Evolutionary conservation across 2,888 invertebrate species (phyloP), one percentile per base, ranked within the genome.

Genomic region (Torymus aiolomorphi): DNA sequence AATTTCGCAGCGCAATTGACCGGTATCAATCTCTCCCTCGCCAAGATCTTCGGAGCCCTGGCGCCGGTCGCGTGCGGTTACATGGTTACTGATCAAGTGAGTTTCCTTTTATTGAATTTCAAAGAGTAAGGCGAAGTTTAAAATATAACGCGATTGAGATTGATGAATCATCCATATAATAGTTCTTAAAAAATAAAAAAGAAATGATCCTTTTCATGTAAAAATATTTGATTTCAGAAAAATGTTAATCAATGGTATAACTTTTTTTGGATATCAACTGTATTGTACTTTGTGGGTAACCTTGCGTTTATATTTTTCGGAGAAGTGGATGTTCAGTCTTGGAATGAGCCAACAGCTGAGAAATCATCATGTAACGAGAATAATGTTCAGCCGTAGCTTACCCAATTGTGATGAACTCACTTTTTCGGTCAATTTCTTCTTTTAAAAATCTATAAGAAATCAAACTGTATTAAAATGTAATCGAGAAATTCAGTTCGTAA

Each of bases 251-350:
- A 93, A 80, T 95, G 94, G 94, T 88, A 92, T 59, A 92, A 92
- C 54, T 93, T 94, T 20, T 94, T 94, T 89, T 93, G 93, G 86
- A 91, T 94, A 16, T 92, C 94, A 0, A 91, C 93, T 0, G 91
- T 89, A 0, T 91, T 94, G 84, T 93, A 94, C 86, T 91, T 94
- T 85, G 82, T 93, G 12, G 91, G 92, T 54, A 94, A 94, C 85
- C 87, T 93, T 81, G 91, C 94, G 86, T 94, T 92, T 84, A 82
- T 94, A 12, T 84, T 94, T 65, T 94, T 93, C 86, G 93, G 93
- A 79, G 91, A 92, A 0, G 94, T 93, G 0, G 91, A 93, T 20
- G 87, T 92, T 1, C 94, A 94, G 86, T 87, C 91, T 20, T 94
- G 94, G 94, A 94, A 94, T 79, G 92, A 89, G n/a, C 52, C 66